Base-by-base conservation (phyloP, 1,140 invertebrate genomes). In the Drosophila ercepeae region DNA sequence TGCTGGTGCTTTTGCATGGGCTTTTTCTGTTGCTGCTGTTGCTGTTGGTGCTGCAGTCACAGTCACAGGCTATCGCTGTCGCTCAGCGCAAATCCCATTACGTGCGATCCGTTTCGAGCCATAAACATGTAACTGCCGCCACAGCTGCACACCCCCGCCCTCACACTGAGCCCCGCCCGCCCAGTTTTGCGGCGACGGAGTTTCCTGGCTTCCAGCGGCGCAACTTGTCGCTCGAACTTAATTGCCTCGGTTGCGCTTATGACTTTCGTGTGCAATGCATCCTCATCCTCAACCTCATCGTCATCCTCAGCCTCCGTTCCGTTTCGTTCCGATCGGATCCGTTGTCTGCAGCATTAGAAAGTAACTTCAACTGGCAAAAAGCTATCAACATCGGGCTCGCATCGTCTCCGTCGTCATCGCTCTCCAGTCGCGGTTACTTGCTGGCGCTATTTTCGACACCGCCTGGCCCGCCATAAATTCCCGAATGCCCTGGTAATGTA, bases 171-270 rank as follows among this genome's bases (percentile, higher is more conserved):
- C 60, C 42, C 32, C 54, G 34, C 45, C 53, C 44, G 53, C 54
- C 39, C 44, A 36, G 25, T 29, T 39, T 11, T 42, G 6, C 39
- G 19, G 1, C 34, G 34, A 61, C 34, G 52, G 44, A 41, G 72
- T 76, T 70, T 74, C 79, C 79, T 70, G 82, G 82, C 82, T 82
- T 88, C 82, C 82, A 88, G 65, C 82, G 63, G 82, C 64, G 82
- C 82, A 88, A 88, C 82, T 88, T 88, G 82, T 88, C 82, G 82
- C 82, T 88, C 77, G 74, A 82, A 82, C 82, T 88, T 88, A 88
- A 88, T 88, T 88, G 82, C 82, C 77, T 82, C 69, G 74, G 70
- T 60, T 88, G 83, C 82, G 82, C 82, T 88, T 88, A 88, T 88
- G 82, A 88, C 82, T 88, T 78, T 88, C 82, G 82, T 88, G 82